Conservation (phyloP, 1,140 invertebrate species). For the Drosophila serrata region DNA sequence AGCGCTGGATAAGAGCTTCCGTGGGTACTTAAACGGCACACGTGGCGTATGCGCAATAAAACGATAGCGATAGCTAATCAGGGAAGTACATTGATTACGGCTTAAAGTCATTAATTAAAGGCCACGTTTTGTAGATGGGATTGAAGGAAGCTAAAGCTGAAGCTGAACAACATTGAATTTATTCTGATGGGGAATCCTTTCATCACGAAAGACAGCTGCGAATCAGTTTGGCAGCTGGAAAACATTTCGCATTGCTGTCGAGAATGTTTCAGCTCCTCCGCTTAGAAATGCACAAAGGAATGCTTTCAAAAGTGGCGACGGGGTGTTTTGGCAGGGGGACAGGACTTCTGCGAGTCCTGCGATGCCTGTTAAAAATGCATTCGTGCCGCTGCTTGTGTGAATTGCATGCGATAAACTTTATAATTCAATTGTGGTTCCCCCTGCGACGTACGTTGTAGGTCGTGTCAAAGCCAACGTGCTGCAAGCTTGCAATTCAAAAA, state of each 20-base stretch:
- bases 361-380: conserved; percentile 63
- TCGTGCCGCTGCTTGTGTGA: conserved; percentile 43
- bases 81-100: conserved; percentile 53
- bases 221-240: conserved; percentile 28
- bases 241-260: conserved; percentile 39
- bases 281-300: conserved; percentile 72
- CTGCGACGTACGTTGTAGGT: conserved; percentile 23
- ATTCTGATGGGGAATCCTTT: conserved; percentile 2
- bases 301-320: conserved; percentile 22
- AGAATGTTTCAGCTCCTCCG: conserved; percentile 42
- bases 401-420: conserved; percentile 68
- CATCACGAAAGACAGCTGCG: neutral
- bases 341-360: neutral
- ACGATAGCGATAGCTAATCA: conserved; percentile 53
- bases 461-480: conserved; percentile 49
- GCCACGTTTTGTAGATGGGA: neutral
- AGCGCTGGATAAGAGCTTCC: conserved; percentile 41
- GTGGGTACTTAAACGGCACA: conserved; percentile 41
- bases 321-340: neutral
- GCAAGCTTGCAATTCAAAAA: conserved; percentile 21
- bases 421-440: conserved; percentile 70
- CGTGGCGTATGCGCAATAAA: conserved; percentile 74
- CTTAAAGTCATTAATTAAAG: conserved; percentile 59
- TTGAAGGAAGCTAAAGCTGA: neutral
- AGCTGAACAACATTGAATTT: conserved; percentile 20